Percentiles rank a stretch among this genome's conserved stretches.
These are phyloP conservation scores for Gobio occitaniae DNA, from an alignment of 2,797 vertebrate genomes.

Conservation along the genomic window DNA sequence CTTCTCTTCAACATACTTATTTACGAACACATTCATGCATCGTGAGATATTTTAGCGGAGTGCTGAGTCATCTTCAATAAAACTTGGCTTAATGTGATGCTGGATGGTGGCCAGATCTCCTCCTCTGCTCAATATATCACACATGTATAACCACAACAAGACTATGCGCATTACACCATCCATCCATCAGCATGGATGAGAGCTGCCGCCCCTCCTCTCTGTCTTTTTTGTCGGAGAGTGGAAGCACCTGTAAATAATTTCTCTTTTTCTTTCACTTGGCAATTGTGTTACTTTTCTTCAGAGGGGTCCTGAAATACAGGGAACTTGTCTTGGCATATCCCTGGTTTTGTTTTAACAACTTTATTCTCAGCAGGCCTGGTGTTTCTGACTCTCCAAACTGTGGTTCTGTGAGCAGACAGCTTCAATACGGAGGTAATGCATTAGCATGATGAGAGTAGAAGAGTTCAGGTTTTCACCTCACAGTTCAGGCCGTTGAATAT, in stretches of 20 bases:
- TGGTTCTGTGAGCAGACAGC: slow-evolving; percentile 14
- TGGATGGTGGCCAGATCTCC: slow-evolving; percentile 38
- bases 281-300: slow-evolving; percentile 25
- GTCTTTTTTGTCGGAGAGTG: not conserved
- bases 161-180: slow-evolving; percentile 32
- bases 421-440: slow-evolving; percentile 40
- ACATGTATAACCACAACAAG: slow-evolving; percentile 37
- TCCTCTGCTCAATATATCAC: slow-evolving; percentile 38
- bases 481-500: slow-evolving; percentile 31
- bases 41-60: slow-evolving; percentile 28
- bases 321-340: slow-evolving; percentile 2
- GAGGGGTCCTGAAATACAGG: not conserved
- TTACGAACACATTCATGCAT: slow-evolving; percentile 32
- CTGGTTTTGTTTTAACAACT: slow-evolving; percentile 30
- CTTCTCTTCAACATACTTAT: slow-evolving; percentile 21
- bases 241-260: slow-evolving; percentile 24
- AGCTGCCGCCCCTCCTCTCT: not conserved
- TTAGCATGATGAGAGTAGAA: slow-evolving; percentile 42
- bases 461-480: slow-evolving; percentile 25
- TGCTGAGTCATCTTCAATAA: slow-evolving; percentile 51
- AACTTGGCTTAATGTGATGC: slow-evolving; percentile 20
- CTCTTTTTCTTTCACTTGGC: slow-evolving; percentile 7
- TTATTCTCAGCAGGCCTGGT: slow-evolving; percentile 21
- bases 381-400: not conserved
- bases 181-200: slow-evolving; percentile 16